Conservation (phyloP, 2,113 vertebrate genomes). For the Anseranas semipalmata region DNA sequence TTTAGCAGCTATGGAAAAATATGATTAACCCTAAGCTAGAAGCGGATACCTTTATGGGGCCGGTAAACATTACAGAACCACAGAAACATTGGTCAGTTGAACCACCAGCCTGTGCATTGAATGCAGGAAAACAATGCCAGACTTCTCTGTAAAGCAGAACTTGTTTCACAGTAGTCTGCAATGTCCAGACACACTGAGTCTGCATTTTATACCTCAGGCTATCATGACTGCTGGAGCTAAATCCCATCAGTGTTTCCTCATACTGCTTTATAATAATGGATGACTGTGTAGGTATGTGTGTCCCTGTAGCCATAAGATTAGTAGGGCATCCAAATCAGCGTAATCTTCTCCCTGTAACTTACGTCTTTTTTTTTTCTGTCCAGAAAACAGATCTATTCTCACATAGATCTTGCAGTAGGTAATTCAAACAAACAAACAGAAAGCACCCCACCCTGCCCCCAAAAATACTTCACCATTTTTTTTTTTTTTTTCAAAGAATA, state of each 20-base stretch:
- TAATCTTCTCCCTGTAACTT: neutral
- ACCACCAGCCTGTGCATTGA: rapidly evolving
- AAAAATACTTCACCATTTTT: neutral
- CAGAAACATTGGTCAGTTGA: neutral
- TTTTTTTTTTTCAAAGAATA: neutral
- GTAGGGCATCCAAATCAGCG: neutral
- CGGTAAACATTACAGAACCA: neutral
- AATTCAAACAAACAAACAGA: neutral
- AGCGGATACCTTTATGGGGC: neutral
- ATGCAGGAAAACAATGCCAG: neutral
- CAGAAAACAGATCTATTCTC: neutral
- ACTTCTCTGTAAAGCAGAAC: neutral
- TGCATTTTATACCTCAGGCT: neutral
- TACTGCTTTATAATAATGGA: neutral
- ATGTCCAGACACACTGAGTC: neutral
- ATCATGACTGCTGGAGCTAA: neutral
- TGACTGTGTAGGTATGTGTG: neutral
- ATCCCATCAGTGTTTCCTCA: neutral
- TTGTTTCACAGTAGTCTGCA: neutral
- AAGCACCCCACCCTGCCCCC: too few relatives aligned
- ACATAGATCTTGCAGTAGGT: neutral
- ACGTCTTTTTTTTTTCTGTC: neutral
- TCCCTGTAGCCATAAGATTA: neutral
- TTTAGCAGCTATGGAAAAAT: neutral
- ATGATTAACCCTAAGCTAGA: neutral